phyloP scores from a whole-genome alignment of 2,888 invertebrate species.

The Glyphotaelius pellucidus region DNA sequence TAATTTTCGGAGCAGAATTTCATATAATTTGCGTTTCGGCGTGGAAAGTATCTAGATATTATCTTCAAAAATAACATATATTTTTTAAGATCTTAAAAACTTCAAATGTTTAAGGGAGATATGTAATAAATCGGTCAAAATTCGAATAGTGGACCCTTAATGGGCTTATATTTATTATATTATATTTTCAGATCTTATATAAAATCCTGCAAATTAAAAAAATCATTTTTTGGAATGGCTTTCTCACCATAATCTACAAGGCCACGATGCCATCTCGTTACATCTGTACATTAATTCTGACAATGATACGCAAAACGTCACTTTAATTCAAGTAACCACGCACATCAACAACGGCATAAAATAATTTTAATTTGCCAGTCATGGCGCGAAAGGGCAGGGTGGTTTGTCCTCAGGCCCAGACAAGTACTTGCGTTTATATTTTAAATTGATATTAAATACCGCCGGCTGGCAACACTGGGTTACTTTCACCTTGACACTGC shows the following conservation, averaged over 20 bases:
- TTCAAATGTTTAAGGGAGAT: too few relatives aligned
- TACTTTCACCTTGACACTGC: conserved; percentile 2
- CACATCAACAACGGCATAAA: not conserved
- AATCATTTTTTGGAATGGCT: not conserved
- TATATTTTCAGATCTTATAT: too few relatives aligned
- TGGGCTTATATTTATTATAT: too few relatives aligned
- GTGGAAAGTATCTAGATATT: too few relatives aligned
- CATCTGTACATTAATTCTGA: not conserved
- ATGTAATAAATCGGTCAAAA: too few relatives aligned
- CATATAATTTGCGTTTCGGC: too few relatives aligned
- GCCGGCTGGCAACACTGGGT: not conserved
- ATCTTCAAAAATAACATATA: too few relatives aligned
- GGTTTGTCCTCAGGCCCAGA: not conserved
- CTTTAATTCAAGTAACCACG: not conserved
- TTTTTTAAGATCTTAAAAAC: too few relatives aligned
- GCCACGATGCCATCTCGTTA: not conserved
- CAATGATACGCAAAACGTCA: not conserved
- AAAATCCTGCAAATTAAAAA: not conserved
- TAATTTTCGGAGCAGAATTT: too few relatives aligned
- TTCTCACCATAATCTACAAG: not conserved
- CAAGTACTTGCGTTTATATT: not conserved
- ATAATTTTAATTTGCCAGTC: not conserved
- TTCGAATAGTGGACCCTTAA: too few relatives aligned
- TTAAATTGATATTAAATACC: not conserved
- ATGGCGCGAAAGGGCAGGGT: not conserved